Conservation (phyloP, 2,113 vertebrate species). For the Apodemus sylvaticus region DNA sequence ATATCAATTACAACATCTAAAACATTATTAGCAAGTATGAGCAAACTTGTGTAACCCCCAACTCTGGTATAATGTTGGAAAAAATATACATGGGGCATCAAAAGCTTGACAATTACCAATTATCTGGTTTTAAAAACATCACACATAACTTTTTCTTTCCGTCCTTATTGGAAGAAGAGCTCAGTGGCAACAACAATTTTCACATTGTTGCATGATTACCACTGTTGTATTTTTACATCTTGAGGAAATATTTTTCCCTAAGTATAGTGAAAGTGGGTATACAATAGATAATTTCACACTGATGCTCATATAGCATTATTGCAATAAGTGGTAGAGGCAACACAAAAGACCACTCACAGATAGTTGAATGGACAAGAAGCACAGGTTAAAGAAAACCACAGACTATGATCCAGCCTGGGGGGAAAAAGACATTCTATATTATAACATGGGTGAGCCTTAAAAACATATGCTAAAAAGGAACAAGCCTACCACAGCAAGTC, state of each 20-base stretch:
- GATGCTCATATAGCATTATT: not conserved
- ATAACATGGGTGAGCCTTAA: not conserved
- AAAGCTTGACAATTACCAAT: not conserved
- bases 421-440: not conserved
- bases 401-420: not conserved
- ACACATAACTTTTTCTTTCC: not conserved
- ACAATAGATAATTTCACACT: not conserved
- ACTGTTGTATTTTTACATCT: not conserved
- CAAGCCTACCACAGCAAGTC: not conserved
- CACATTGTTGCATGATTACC: not conserved
- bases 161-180: not conserved
- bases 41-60: not conserved
- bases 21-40: not conserved
- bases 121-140: not conserved
- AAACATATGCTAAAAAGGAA: not conserved
- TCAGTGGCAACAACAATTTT: not conserved
- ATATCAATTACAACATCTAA: not conserved
- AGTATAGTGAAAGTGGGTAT: not conserved
- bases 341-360: not conserved
- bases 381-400: not conserved
- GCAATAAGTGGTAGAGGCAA: not conserved
- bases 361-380: not conserved
- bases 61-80: not conserved
- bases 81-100: not conserved
- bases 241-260: not conserved